phyloP scores from a whole-genome alignment of 2,797 vertebrate genomes.

The Phalloptychus januarius region DNA sequence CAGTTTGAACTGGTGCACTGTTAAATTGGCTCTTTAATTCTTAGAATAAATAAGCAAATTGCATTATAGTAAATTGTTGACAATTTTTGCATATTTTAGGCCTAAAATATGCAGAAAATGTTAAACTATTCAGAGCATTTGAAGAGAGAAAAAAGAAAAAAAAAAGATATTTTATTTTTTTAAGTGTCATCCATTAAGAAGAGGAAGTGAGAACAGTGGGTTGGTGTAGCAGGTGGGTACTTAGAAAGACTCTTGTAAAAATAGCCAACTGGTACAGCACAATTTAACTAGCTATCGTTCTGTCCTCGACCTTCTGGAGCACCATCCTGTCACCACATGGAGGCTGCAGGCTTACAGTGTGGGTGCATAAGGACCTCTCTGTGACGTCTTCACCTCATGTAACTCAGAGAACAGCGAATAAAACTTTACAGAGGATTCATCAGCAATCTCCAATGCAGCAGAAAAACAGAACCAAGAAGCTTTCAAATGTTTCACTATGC shows the following conservation, averaged over 20 bases:
- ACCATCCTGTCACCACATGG: constrained; percentile 48
- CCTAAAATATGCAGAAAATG: constrained; percentile 7
- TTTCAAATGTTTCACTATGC: constrained; percentile 1
- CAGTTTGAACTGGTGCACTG: constrained; percentile 8
- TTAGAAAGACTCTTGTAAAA: constrained; percentile 35
- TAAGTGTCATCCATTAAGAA: constrained; percentile 11
- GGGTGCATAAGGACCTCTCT: constrained; percentile 49
- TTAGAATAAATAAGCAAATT: constrained; percentile 4
- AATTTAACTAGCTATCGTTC: constrained; percentile 34
- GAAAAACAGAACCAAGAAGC: neutral
- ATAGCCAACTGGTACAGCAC: constrained; percentile 16
- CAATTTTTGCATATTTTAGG: too few relatives aligned
- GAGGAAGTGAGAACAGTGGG: constrained; percentile 2
- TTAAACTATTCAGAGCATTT: neutral
- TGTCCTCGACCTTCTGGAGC: constrained; percentile 25
- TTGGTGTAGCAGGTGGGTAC: constrained; percentile 15
- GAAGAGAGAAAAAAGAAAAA: constrained; percentile 2
- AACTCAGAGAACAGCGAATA: constrained; percentile 39
- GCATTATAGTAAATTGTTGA: too few relatives aligned
- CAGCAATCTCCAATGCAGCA: neutral
- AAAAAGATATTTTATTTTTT: neutral
- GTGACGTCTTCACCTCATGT: constrained; percentile 58
- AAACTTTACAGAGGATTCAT: constrained; percentile 20
- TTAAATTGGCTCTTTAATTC: neutral
- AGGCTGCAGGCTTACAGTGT: constrained; percentile 48